These are phyloP conservation scores for Micromesistius poutassou DNA, from an alignment of 2,797 vertebrate genomes.

Conservation along the genomic window DNA sequence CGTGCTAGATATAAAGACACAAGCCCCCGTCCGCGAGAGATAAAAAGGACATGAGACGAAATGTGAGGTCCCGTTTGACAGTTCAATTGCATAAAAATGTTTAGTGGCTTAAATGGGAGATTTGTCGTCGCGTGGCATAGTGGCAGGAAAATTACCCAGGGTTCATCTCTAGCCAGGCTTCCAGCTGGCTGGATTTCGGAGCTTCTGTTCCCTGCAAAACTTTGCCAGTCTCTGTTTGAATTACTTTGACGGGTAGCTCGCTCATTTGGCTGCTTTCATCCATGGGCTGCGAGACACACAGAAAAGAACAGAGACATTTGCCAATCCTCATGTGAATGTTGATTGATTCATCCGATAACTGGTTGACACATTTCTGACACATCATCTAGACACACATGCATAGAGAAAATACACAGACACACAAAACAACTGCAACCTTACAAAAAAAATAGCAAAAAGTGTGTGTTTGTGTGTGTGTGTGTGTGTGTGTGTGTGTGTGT, in stretches of 20 bases:
- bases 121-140: no score
- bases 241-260: slow-evolving; percentile 96
- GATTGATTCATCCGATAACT: background rate
- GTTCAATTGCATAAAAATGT: background rate
- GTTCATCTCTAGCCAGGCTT: slow-evolving; percentile 98
- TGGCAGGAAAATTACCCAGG: slow-evolving; percentile 78
- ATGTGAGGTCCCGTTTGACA: background rate
- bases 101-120: no score
- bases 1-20: no score
- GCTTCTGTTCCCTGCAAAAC: slow-evolving; percentile 94
- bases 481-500: background rate
- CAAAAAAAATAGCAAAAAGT: no score
- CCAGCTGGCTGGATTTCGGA: slow-evolving; percentile 95
- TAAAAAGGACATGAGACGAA: no score
- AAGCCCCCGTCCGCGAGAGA: no score
- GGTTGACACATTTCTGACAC: background rate
- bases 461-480: background rate
- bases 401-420: background rate
- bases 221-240: slow-evolving; percentile 95
- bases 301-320: slow-evolving; percentile 3
- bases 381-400: background rate
- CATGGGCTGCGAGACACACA: slow-evolving; percentile 77
- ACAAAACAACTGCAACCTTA: no score
- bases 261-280: slow-evolving; percentile 99
- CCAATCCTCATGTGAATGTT: background rate